Conservation (phyloP, 2,113 vertebrate species). For the Dromiciops gliroides region DNA sequence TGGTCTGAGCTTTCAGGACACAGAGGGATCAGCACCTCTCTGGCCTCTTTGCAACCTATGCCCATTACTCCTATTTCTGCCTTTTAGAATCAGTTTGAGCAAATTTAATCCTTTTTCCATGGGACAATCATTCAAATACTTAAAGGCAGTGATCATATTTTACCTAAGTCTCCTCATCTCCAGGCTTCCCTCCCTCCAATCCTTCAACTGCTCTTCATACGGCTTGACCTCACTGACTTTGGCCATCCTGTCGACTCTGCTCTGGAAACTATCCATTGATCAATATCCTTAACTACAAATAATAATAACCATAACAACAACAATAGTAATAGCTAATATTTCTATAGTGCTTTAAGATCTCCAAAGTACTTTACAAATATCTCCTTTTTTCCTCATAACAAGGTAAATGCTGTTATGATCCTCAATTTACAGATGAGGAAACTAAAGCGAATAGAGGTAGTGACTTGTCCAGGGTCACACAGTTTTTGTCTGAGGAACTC, state of each 20-base stretch:
- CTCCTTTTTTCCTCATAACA: background rate
- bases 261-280: background rate
- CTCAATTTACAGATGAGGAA: background rate
- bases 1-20: background rate
- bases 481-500: background rate
- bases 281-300: background rate
- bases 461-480: background rate
- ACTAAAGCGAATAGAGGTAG: background rate
- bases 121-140: background rate
- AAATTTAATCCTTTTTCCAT: background rate
- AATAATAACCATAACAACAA: background rate
- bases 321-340: background rate
- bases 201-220: background rate
- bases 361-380: background rate
- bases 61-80: background rate
- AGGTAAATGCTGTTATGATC: background rate
- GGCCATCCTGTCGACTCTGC: background rate
- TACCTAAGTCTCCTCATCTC: background rate
- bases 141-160: background rate
- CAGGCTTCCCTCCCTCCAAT: background rate
- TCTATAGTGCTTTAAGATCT: background rate
- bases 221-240: background rate
- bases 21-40: background rate
- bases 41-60: background rate
- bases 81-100: background rate